Evolutionary conservation across 64 coral and sea anemone genomes (phyloP).

Genomic region (Montipora foliosa): DNA sequence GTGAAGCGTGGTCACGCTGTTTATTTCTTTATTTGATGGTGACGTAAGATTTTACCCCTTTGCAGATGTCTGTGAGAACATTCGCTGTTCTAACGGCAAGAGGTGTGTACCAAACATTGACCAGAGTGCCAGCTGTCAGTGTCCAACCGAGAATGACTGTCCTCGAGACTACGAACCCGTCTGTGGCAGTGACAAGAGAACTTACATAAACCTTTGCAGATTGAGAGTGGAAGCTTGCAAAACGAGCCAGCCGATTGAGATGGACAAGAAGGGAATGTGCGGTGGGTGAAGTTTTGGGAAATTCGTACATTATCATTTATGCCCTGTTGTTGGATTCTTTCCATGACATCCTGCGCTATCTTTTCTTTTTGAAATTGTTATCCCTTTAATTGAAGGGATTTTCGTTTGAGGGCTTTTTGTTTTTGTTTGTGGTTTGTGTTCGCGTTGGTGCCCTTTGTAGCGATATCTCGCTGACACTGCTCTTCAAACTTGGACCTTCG

Average conservation of each 20-base stretch:
- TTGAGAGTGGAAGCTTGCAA: conserved; percentile 74
- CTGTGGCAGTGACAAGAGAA: conserved; percentile 65
- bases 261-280: conserved; percentile 63
- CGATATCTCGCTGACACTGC: too few species aligned
- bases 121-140: conserved; percentile 26
- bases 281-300: conserved; percentile 3
- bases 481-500: too few species aligned
- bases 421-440: too few species aligned
- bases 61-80: conserved; percentile 16
- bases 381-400: too few species aligned
- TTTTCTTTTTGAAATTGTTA: not conserved
- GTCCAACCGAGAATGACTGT: conserved; percentile 62
- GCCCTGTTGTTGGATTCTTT: not conserved
- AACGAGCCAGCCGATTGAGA: conserved; percentile 12
- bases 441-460: too few species aligned
- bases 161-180: conserved; percentile 73
- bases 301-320: not conserved
- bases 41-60: not conserved
- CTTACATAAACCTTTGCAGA: conserved; percentile 71
- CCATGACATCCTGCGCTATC: not conserved
- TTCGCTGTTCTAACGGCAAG: conserved; percentile 35
- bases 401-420: too few species aligned
- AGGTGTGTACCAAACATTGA: conserved; percentile 14
- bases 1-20: too few species aligned
- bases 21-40: not conserved